Evolutionary conservation across 2,888 invertebrate genomes (phyloP), one percentile per base, ranked within the genome.

Genomic region (Selenia dentaria): DNA sequence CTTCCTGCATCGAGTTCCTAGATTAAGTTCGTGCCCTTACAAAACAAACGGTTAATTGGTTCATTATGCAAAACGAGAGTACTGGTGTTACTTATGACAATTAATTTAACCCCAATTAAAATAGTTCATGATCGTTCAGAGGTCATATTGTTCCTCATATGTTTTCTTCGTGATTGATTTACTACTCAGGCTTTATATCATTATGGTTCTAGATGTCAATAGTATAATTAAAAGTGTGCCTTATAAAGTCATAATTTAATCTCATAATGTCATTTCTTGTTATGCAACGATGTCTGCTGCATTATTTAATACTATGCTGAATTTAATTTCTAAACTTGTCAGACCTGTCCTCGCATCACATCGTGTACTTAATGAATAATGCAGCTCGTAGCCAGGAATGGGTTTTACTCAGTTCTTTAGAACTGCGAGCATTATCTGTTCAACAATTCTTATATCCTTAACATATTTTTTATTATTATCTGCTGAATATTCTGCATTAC

Each of bases 21-120:
- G 25, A 37, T 42, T 40, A 43, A 42, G 36, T 40, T 28, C 29
- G 32, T 27, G 16, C 34, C 33, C 46, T 38, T 40, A 50, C 32
- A 38, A 41, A 32, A 41, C 38, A 41, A 32, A 41, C 38, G 31
- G 46, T 57, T 57, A 58, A 62, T 56, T 62, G 46, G 53, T 60
- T 64, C 45, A 63, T 64, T 59, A 64, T 61, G 60, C 64, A 62
- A 53, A 61, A 64, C 57, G 58, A 57, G 58, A 57, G 67, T 70
- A 69, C 63, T 67, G 50, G 59, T 70, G 67, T 66, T 76, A 71
- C 57, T 62, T 68, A 72, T 63, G 81, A 76, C 84, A 83, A 86
- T 84, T 83, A 79, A 77, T 79, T 88, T 87, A 85, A 88, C 88
- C 87, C 74, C 80, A 81, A 82, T 87, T 79, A 79, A 65, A 34